Base-by-base conservation (phyloP, 2,113 vertebrate species). In the Amblyornis subalaris region DNA sequence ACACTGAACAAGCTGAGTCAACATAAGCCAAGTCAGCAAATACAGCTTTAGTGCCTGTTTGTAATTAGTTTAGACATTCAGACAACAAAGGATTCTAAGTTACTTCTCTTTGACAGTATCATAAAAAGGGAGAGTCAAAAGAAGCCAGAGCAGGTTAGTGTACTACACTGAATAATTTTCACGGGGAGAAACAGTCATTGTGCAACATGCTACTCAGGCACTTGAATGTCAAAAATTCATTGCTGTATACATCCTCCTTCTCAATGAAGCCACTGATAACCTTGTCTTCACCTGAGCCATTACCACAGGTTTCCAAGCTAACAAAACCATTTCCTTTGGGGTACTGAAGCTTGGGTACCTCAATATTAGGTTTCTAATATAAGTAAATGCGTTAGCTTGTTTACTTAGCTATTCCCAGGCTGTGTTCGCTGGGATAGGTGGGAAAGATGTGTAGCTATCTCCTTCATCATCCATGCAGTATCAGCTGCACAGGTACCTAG, bases 41-140 rank as follows among this genome's bases (percentile, higher is more conserved):
- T 61, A 51, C 5, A 60, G 9, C 36, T 77, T 90, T 74, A 77
- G 55, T 55, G 20, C 18, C 71, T 84, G 28, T 35, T 55, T 78
- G 22, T 67, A 94, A 96, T 95, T 86, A 86, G n/a, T 74, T 89
- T 54, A 89, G 71, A 54, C 47, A 60, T 70, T 77, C 81, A 91
- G 67, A 83, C 47, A 88, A 90, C 67, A 95, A 80, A 83, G 78
- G 42, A 64, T 85, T 44, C 12, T n/a, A 70, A 90, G 35, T 74
- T 95, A 81, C 86, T 95, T 50, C n/a, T 80, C 40, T 80, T 67
- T 60, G 74, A 80, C 69, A 79, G 17, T 70, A 76, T 82, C 87
- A 83, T 62, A 83, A 78, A 90, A 88, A 78, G 58, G 29, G 31
- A 96, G 83, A 90, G 47, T 83, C 66, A 83, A 85, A 86, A 94